Evolutionary conservation across 2,113 vertebrate genomes (phyloP), one percentile per base, ranked within the genome.

Genomic region (Pseudorhombus dupliciocellatus): DNA sequence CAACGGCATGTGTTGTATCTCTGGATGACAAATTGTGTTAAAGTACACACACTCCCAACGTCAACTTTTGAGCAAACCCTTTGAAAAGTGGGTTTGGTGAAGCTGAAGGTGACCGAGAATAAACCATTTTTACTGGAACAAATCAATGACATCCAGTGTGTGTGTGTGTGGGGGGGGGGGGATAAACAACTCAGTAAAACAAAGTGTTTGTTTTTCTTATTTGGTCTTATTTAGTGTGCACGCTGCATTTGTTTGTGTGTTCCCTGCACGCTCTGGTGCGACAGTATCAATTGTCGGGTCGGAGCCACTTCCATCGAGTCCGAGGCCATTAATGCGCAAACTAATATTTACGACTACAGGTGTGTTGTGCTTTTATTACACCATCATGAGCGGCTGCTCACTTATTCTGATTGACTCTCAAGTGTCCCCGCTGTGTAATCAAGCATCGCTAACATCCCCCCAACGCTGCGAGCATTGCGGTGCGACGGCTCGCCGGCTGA

Each of bases 381-480:
- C 75, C 57, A 77, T 82, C 81, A 55, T 66, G 76, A 84, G 78
- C 70, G 67, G 50, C 66, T 81, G 82, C 72, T 84, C 81, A 70
- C 73, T 79, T 77, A 83, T 77, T 88, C 78, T 84, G 83, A 87
- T 80, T 84, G 83, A 89, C 82, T 85, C 66, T 86, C 73, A 75
- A 83, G 78, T 72, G 63, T 59, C 85, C 77, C 90, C 61, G 40
- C 81, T 86, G 90, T 82, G 81, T 90, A 90, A 90, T 91, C 85
- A 88, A 81, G 79, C 76, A 80, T 88, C 83, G 73, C 73, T 80
- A 88, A 86, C 77, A 76, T 84, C 75, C 65, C 65, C 46, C 72
- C 88, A 89, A 92, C 77, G 87, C 75, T 87, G 83, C 70, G 65
- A 83, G 76, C 74, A 83, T 89, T 83, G 77, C 65, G 61, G 48